Base-by-base conservation (phyloP, 2,888 invertebrate genomes). In the Trypoxylon attenuatum region DNA sequence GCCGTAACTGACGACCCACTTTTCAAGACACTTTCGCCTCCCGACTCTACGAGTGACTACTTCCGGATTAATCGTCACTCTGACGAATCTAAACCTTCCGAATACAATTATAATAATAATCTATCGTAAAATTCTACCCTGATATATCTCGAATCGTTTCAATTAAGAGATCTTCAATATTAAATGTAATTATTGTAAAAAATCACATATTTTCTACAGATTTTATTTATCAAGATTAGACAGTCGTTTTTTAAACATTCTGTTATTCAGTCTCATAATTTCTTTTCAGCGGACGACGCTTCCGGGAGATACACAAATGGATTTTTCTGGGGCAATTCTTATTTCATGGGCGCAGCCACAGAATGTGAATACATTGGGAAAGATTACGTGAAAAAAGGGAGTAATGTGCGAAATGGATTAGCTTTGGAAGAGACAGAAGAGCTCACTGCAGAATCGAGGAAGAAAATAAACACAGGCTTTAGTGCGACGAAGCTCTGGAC, bases 251-350 rank as follows among this genome's bases (percentile, higher is more conserved):
- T 16, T 2, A 16, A 41, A 41, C 6, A 41, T 1, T 1, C 5
- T 4, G 8, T 19, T 41, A 16, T 5, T 1, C 41, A 29, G 10
- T 21, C 5, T 21, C 27, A 18, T 52, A 2, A 10, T 13, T 33
- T 10, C 54, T 54, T 79, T 74, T 0, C 78, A 87, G 87, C 81
- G 67, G 86, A 86, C 42, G 87, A 88, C 50, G 82, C 87, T 3
- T 87, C 86, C 18, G 87, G 87, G 6, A 82, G 87, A 54, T 87
- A 82, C 73, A 84, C 84, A 0, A 85, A 84, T 59, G 84, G 87
- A 10, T 87, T 85, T 72, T 84, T 85, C 65, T 87, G 87, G 87
- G 87, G 87, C 15, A 88, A 88, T 67, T 81, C 83, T 5, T 88
- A 84, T 61, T 88, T 86, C 73, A 77, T 78, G 3, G 87, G 87